Base-by-base conservation (phyloP, 2,797 vertebrate genomes). In the Glossophaga mutica region DNA sequence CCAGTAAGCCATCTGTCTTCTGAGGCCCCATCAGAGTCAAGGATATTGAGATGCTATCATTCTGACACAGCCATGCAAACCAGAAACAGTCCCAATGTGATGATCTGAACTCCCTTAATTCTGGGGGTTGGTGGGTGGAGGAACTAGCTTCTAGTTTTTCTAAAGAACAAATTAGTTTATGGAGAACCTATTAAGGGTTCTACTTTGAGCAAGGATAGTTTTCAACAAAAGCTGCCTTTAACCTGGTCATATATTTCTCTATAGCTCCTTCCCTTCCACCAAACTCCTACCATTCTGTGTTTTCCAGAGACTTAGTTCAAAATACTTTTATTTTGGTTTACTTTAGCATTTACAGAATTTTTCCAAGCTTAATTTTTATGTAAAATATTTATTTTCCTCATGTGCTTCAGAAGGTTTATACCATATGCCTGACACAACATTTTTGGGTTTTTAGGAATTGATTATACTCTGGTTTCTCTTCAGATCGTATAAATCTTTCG, bases 391-490 rank as follows among this genome's bases (percentile, higher is more conserved):
- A 34, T 93, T 70, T 76, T 83, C 62, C 71, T 44, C 44, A 21
- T 14, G 48, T 15, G 52, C 32, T 78, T 70, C 15, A 6, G 18
- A 42, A 9, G 18, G 46, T 14, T 81, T 82, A 10, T 22, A 24
- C 5, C 44, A 46, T 2, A 16, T 5, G 0, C 9, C 16, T 26
- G 50, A 82, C 76, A 50, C 14, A 76, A 52, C 52, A 21, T 15
- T 37, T 71, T 68, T 87, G 67, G 65, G 79, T 18, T 95, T 93
- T 92, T 62, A 93, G 95, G 77, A 86, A 84, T 90, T 68, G 74
- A 24, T 57, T 94, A 74, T 83, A 44, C 10, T n/a, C n/a, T n/a
- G n/a, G n/a, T n/a, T n/a, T n/a, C n/a, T n/a, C n/a, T n/a, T n/a
- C n/a, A n/a, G n/a, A n/a, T n/a, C n/a, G n/a, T n/a, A n/a, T n/a